These are phyloP conservation scores for Drosophila gunungcola DNA, from an alignment of 1,140 invertebrate species.

Conservation along the genomic window DNA sequence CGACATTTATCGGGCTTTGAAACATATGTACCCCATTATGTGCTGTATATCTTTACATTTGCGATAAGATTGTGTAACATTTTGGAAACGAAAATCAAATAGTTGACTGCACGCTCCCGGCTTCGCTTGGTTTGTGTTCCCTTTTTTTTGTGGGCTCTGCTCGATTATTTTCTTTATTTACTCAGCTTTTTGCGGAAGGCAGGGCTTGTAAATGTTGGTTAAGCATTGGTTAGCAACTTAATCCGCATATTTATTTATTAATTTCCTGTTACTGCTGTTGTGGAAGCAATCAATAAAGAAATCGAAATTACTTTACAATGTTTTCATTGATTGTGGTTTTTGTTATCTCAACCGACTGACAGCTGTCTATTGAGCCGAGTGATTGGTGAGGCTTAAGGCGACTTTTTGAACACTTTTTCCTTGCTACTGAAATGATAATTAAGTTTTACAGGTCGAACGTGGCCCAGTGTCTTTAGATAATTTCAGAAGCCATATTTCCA, in stretches of 20 bases:
- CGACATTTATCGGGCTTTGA: slow-evolving; percentile 13
- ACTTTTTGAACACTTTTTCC: slow-evolving; percentile 10
- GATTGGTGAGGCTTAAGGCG: not conserved
- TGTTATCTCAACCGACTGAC: slow-evolving; percentile 28
- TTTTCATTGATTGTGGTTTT: slow-evolving; percentile 15
- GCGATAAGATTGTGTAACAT: slow-evolving; percentile 45
- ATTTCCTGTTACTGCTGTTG: slow-evolving; percentile 31
- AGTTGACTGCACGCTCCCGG: slow-evolving; percentile 27
- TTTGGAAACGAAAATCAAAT: slow-evolving; percentile 24
- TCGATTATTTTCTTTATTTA: slow-evolving; percentile 31
- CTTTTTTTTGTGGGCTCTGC: slow-evolving; percentile 7
- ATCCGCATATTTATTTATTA: slow-evolving; percentile 24
- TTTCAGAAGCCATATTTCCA: slow-evolving; percentile 7
- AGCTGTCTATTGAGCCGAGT: slow-evolving; percentile 18
- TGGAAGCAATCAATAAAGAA: slow-evolving; percentile 10
- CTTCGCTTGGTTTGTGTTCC: slow-evolving; percentile 16
- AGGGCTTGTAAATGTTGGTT: slow-evolving; percentile 21
- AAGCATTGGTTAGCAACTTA: slow-evolving; percentile 43
- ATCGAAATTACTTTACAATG: slow-evolving; percentile 21
- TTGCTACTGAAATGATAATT: slow-evolving; percentile 16
- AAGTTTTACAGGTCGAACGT: slow-evolving; percentile 13
- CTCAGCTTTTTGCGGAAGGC: slow-evolving; percentile 19
- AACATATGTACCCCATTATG: slow-evolving; percentile 17
- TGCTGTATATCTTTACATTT: slow-evolving; percentile 7
- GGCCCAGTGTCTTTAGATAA: not conserved